Evolutionary conservation across 2,888 invertebrate genomes (phyloP).

Genomic region (Phengaris arion): DNA sequence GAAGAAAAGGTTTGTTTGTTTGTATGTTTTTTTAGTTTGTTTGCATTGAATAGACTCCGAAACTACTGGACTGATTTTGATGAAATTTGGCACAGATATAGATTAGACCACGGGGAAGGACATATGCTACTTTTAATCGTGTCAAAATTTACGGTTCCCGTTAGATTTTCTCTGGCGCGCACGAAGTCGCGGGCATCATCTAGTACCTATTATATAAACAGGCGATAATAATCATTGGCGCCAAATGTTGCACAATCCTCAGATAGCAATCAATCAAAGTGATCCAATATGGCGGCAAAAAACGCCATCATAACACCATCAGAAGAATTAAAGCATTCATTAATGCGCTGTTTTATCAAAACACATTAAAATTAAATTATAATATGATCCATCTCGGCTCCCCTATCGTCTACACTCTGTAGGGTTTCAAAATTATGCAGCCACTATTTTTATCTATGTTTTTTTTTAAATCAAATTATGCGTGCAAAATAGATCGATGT

Average conservation of each 20-base stretch:
- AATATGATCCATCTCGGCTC: conserved; percentile 64
- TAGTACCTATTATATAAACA: background rate
- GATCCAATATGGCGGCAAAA: conserved; percentile 33
- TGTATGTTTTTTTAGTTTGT: no score
- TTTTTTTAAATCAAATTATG: background rate
- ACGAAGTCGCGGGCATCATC: no score
- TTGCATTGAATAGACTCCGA: no score
- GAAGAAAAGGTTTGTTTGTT: no score
- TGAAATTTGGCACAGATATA: no score
- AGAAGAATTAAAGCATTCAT: conserved; percentile 47
- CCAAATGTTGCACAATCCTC: conserved; percentile 1
- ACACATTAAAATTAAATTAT: conserved; percentile 76
- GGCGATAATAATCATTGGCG: background rate
- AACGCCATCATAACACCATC: conserved; percentile 30
- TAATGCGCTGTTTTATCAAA: conserved; percentile 66
- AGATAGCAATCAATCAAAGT: conserved; percentile 27
- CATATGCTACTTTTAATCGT: no score
- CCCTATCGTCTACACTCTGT: background rate
- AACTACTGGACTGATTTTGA: no score
- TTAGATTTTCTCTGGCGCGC: no score
- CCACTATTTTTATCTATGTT: background rate
- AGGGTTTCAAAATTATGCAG: background rate
- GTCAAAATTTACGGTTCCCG: no score
- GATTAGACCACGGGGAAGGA: no score
- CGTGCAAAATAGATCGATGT: conserved; percentile 12